A percentile compares a stretch with the other conserved stretches of the same genome.
phyloP scores from a whole-genome alignment of 2,113 vertebrate species.

The Anguilla rostrata region DNA sequence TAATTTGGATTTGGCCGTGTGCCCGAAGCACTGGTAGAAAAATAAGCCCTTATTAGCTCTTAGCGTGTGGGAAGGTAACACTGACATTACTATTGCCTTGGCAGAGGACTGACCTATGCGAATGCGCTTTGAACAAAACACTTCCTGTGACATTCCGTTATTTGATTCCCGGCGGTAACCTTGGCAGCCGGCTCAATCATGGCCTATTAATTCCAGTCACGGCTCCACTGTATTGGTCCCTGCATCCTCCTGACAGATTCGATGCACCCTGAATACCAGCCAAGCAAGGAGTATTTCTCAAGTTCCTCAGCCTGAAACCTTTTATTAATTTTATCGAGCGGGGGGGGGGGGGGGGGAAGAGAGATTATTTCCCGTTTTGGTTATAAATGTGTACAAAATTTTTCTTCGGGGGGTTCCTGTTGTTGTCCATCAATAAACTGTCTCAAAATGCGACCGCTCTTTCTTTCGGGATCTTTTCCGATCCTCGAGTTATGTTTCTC shows the following conservation, averaged over 20 bases:
- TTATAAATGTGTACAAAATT: not conserved
- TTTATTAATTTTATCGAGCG: not conserved
- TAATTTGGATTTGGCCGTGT: not conserved
- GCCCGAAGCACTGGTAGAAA: not conserved
- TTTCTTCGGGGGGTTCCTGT: not conserved
- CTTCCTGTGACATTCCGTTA: slow-evolving; percentile 63
- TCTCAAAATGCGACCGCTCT: not conserved
- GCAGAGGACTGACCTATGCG: slow-evolving; percentile 55
- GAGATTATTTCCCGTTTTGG: not conserved
- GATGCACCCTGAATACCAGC: slow-evolving; percentile 66
- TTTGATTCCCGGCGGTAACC: slow-evolving; percentile 71
- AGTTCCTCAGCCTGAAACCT: slow-evolving; percentile 49
- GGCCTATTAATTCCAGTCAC: slow-evolving; percentile 73
- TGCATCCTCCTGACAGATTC: slow-evolving; percentile 55
- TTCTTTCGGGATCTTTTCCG: not conserved
- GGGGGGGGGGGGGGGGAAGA: too few relatives aligned
- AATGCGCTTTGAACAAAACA: slow-evolving; percentile 55
- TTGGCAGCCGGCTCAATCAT: slow-evolving; percentile 70
- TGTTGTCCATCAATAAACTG: not conserved
- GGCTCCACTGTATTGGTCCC: slow-evolving; percentile 51
- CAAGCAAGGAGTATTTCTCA: slow-evolving; percentile 59
- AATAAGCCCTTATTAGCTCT: slow-evolving; percentile 20
- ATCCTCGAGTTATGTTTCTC: not conserved
- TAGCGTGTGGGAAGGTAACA: slow-evolving; percentile 40
- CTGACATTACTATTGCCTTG: slow-evolving; percentile 60